Evolutionary conservation across 2,113 vertebrate species (phyloP).

Genomic region (Lichenostomus cassidix): DNA sequence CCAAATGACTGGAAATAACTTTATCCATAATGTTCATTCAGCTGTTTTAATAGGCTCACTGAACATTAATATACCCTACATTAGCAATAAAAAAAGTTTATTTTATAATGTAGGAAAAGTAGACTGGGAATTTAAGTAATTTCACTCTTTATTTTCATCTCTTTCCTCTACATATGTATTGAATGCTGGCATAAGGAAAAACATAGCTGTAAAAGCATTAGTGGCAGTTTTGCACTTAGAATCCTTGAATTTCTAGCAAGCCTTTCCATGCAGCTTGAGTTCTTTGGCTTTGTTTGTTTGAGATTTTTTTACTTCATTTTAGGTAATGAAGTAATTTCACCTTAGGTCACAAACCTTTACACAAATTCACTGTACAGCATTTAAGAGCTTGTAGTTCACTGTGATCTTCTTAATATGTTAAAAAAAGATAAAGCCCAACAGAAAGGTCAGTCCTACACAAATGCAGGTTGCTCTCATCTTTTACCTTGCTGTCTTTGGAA

Average conservation of each 20-base stretch:
- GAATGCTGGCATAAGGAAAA: background rate
- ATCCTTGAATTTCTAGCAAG: background rate
- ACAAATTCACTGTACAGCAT: background rate
- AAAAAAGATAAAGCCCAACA: background rate
- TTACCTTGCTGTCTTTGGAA: conserved; percentile 97
- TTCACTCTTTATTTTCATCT: conserved; percentile 12
- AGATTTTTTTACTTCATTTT: background rate
- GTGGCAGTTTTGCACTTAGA: conserved; percentile 4
- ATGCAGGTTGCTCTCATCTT: background rate
- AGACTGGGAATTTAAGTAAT: conserved; percentile 31
- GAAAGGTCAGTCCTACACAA: background rate
- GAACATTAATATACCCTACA: conserved; percentile 17
- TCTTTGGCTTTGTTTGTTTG: background rate
- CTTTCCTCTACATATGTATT: background rate
- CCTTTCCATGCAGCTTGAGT: background rate
- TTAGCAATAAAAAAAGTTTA: conserved; percentile 24
- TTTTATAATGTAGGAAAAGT: conserved; percentile 14
- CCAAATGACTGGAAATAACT: conserved; percentile 30
- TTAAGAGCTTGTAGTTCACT: background rate
- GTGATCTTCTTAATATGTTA: background rate
- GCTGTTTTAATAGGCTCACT: conserved; percentile 53
- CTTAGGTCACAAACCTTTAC: background rate
- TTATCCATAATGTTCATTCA: conserved; percentile 25
- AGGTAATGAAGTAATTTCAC: background rate
- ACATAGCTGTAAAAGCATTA: conserved; percentile 25